Evolutionary conservation across 2,888 invertebrate species (phyloP), one percentile per base, ranked within the genome.

Genomic region (Fissipunctia ypsillon): DNA sequence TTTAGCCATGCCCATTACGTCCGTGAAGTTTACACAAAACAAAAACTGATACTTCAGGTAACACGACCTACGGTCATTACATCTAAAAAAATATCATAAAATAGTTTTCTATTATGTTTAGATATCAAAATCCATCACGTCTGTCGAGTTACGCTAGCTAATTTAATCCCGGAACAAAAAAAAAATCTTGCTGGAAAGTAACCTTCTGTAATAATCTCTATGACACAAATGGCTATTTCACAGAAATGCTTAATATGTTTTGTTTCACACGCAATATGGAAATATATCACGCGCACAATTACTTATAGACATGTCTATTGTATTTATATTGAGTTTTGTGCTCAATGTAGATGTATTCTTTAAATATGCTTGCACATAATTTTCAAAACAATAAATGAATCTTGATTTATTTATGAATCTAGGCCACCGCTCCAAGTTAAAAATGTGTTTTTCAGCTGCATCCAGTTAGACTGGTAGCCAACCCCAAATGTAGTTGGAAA

Each of bases 201-300:
- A 43, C 64, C 80, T 81, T 69, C 60, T 81, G 70, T 12, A 0
- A 22, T 31, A 6, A 31, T 38, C 10, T 0, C 10, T 0, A 2
- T 54, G 12, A 0, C 67, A 28, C 45, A 74, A 79, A 81, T 75
- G 64, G 25, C 48, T 67, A 43, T 74, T 65, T 43, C 52, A 43
- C 57, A 59, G 57, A 66, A 71, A 65, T 79, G 35, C 48, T 61
- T 14, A 52, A n/a, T 69, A 61, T 73, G 78, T 79, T 80, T 84
- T 76, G 83, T 80, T 81, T 64, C 57, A 74, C 85, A 85, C 83
- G 85, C 87, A 80, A 85, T 84, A 69, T 71, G 76, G n/a, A 83
- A 76, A 85, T 85, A 80, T 69, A 84, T 86, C 83, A 84, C 64
- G 25, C 41, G 45, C 57, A 48, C 66, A 84, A 84, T 84, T 76